Evolutionary conservation across 2,888 invertebrate genomes (phyloP), one percentile per base, ranked within the genome.

Genomic region (Penaeus monodon): DNA sequence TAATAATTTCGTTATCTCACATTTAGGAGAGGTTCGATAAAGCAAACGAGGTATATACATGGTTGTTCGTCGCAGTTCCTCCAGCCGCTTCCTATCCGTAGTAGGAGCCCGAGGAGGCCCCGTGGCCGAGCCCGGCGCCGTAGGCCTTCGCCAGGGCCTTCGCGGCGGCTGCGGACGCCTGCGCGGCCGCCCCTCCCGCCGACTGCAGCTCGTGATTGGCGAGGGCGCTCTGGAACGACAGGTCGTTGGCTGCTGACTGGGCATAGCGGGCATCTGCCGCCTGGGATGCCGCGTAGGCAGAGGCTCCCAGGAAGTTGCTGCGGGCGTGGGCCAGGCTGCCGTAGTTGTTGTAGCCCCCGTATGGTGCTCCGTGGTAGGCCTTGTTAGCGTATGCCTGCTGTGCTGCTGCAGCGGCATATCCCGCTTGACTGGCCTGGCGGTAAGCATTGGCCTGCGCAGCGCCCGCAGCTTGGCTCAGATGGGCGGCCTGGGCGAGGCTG

Each of bases 381-480:
- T 85, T 85, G 22, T 74, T 70, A 57, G 38, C 74, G 38, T 81
- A 29, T 4, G 86, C 86, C 17, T 65, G 24, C 44, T 86, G 86
- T 24, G 86, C 86, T 22, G 86, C 82, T 6, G 70, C 83, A 4
- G 82, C 82, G 22, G 86, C 86, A 17, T 66, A 57, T 3, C 83
- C 82, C 22, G 86, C 86, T 57, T 86, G 83, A 57, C 79, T 86
- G 38, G 77, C 83, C 49, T 86, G 86, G 8, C 38, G 57, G 63
- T 68, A 86, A 8, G 86, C 86, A 38, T 86, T 78, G 29, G 86
- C 86, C 27, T 86, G 86, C n/a, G 86, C 83, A 12, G 82, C 78
- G 7, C 83, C 68, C 14, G 78, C 68, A 1, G 86, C 86, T 4
- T 73, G 70, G 44, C 82, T 83, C 27, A 86, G 65, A 20, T 86